A percentile compares a stretch with the other conserved stretches of the same genome.
These are phyloP conservation scores for Tetrax tetrax DNA, from an alignment of 2,113 vertebrate species.

Conservation along the genomic window DNA sequence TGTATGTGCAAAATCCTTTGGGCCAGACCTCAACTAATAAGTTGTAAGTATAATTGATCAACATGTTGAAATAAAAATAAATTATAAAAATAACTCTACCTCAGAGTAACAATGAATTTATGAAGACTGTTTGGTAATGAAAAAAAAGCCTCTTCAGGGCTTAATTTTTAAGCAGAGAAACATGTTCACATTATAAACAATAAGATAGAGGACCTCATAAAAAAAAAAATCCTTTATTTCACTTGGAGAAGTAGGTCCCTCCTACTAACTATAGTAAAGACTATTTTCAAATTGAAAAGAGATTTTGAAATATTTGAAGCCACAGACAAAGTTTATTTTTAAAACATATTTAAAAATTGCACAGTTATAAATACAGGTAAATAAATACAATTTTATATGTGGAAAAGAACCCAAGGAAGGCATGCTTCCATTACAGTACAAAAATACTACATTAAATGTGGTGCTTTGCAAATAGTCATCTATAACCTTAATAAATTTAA, in stretches of 20 bases:
- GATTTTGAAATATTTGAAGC: constrained; percentile 69
- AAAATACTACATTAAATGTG: constrained; percentile 78
- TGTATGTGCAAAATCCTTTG: neutral
- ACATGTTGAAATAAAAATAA: neutral
- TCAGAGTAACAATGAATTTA: neutral
- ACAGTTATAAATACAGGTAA: constrained; percentile 76
- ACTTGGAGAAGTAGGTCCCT: neutral
- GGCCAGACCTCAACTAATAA: neutral
- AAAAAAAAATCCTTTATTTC: neutral
- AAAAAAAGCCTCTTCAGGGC: neutral
- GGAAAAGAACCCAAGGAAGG: constrained; percentile 79
- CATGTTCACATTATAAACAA: neutral
- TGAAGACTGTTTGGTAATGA: neutral
- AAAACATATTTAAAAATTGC: constrained; percentile 81
- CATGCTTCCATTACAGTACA: constrained; percentile 79
- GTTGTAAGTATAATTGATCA: neutral
- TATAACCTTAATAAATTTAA: constrained; percentile 66
- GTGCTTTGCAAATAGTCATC: constrained; percentile 69
- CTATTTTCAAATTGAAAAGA: constrained; percentile 30
- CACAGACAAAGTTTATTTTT: constrained; percentile 81
- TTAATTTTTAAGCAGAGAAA: neutral
- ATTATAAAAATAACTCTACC: neutral
- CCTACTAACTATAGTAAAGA: neutral
- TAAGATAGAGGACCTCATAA: neutral
- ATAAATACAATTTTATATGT: constrained; percentile 79